Base-by-base conservation (phyloP, 2,888 invertebrate genomes). In the Diabrotica balteata region DNA sequence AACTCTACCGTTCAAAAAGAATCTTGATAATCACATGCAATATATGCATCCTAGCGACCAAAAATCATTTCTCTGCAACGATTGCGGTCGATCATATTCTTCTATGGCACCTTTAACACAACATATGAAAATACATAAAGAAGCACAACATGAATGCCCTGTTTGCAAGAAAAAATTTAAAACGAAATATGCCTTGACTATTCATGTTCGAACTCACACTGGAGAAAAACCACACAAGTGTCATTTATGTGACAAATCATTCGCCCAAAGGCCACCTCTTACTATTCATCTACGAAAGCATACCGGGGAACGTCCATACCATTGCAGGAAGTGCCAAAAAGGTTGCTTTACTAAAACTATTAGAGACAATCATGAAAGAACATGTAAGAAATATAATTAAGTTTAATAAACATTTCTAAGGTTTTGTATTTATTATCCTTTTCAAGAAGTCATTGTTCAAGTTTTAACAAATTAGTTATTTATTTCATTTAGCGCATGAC, bases 261-360 rank as follows among this genome's bases (percentile, higher is more conserved):
- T 9, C 47, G 3, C 47, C 9, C 47, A 47, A 47, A 47, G 10
- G 5, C 2, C 47, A 47, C 3, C 47, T 4, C 47, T 47, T 6
- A 4, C 2, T 47, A 4, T 47, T 0, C 47, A 47, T 7, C 8
- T 47, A 10, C 8, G 47, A 10, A 9, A 8, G 7, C 47, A 47
- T 10, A 47, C 9, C 7, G 47, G 47, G 4, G 47, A 47, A 10
- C 47, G 47, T 54, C 75, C 80, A 49, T 84, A 82, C 58, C 72
- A 77, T 7, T 86, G 86, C 71, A 63, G 81, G 0, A 81, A 83
- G 71, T 86, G 86, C 69, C 80, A 82, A 32, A 73, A 78, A 17
- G 74, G 82, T 0, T 85, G 85, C 10, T n/a, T 54, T 42, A 42
- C 53, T 6, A 54, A 54, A 10, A 42, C 17, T 42, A 5, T 8